A percentile compares a stretch with the other conserved stretches of the same genome.
phyloP scores from a whole-genome alignment of 2,888 invertebrate species.

The Pammene aurita region DNA sequence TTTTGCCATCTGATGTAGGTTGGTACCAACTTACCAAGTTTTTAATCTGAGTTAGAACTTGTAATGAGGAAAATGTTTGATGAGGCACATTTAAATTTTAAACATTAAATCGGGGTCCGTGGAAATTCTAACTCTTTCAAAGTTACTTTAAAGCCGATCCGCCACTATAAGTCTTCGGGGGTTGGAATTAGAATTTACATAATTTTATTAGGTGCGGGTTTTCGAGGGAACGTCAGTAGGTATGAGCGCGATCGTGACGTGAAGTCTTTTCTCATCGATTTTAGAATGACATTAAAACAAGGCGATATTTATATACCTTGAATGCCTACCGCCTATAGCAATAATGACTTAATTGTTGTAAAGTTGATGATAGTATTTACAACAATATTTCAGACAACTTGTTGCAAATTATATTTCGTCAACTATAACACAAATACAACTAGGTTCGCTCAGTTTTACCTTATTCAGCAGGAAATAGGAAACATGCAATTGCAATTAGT shows the following conservation, averaged over 20 bases:
- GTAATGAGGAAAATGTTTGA: conserved; percentile 7
- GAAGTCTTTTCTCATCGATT: conserved; percentile 1
- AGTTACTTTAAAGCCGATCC: conserved; percentile 37
- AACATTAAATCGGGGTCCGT: conserved; percentile 23
- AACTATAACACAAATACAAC: background rate
- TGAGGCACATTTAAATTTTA: conserved; percentile 21
- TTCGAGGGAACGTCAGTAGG: conserved; percentile 30
- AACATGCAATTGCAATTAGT: conserved; percentile 5
- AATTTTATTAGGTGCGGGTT: conserved; percentile 50
- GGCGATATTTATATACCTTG: no score
- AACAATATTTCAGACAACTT: no score
- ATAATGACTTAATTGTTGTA: no score
- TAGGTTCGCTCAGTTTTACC: background rate
- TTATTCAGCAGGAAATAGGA: background rate
- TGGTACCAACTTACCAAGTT: no score
- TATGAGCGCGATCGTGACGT: conserved; percentile 47
- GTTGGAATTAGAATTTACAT: conserved; percentile 58
- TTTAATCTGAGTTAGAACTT: conserved; percentile 7
- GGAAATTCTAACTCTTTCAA: conserved; percentile 39
- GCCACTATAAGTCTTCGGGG: conserved; percentile 39
- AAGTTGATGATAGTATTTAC: no score
- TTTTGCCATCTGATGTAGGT: background rate
- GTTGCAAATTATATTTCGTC: background rate
- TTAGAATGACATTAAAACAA: no score
- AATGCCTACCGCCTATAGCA: no score